Evolutionary conservation across 2,797 vertebrate genomes (phyloP).

Genomic region (Phoeniculus purpureus): DNA sequence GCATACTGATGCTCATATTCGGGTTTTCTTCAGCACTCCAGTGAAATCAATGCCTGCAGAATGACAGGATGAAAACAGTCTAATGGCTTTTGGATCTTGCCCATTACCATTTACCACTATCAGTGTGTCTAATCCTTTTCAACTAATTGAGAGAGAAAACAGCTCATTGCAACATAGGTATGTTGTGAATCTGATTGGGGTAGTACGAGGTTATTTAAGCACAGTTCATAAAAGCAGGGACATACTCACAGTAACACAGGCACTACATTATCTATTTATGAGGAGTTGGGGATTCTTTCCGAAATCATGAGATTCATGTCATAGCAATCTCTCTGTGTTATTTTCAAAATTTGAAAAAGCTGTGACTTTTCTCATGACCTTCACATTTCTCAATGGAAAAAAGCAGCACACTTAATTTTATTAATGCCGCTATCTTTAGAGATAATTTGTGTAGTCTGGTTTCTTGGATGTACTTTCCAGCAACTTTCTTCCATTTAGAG

Average conservation of each 20-base stretch:
- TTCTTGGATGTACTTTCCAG: neutral
- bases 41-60: slow-evolving; percentile 38
- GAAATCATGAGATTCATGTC: slow-evolving; percentile 33
- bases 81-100: slow-evolving; percentile 32
- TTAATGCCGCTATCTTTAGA: neutral
- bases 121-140: slow-evolving; percentile 71
- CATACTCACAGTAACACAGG: slow-evolving; percentile 56
- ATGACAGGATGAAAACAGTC: slow-evolving; percentile 28
- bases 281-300: slow-evolving; percentile 47
- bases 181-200: slow-evolving; percentile 75
- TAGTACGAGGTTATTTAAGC: slow-evolving; percentile 73
- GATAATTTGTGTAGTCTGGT: neutral
- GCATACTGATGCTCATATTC: slow-evolving; percentile 70
- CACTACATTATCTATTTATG: slow-evolving; percentile 57
- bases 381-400: slow-evolving; percentile 11
- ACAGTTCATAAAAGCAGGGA: slow-evolving; percentile 56
- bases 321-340: slow-evolving; percentile 16
- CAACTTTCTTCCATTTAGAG: neutral
- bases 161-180: slow-evolving; percentile 61
- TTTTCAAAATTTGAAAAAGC: slow-evolving; percentile 20
- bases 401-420: slow-evolving; percentile 11
- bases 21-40: slow-evolving; percentile 7
- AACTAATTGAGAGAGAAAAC: slow-evolving; percentile 76
- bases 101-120: slow-evolving; percentile 68
- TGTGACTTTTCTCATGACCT: neutral